These are phyloP conservation scores for Trematocara variabile DNA, from an alignment of 2,113 vertebrate genomes.

Conservation along the genomic window DNA sequence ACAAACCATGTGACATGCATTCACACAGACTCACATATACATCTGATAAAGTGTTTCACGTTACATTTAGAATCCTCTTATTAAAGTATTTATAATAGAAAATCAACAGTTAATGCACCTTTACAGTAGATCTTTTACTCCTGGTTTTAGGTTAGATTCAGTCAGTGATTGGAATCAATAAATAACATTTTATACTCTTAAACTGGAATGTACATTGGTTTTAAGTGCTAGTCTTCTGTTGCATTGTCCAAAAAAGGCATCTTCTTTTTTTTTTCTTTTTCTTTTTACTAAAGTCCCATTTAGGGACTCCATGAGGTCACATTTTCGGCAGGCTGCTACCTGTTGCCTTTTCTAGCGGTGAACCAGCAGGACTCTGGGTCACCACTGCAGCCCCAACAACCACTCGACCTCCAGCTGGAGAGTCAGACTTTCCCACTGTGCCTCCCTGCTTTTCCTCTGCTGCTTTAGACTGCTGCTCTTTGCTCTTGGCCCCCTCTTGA, in stretches of 20 bases:
- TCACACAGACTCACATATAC: conserved; percentile 58
- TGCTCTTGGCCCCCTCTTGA: conserved; percentile 66
- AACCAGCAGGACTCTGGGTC: conserved; percentile 43
- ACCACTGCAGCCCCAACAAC: conserved; percentile 20
- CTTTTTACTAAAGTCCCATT: not conserved
- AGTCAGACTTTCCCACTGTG: conserved; percentile 51
- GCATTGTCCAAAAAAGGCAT: conserved; percentile 59
- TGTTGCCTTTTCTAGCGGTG: conserved; percentile 50
- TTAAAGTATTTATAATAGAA: conserved; percentile 67
- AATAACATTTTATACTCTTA: conserved; percentile 63
- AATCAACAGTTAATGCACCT: conserved; percentile 66
- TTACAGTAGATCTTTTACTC: conserved; percentile 46
- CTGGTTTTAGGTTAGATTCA: conserved; percentile 39
- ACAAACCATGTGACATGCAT: conserved; percentile 62
- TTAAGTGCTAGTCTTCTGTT: conserved; percentile 64
- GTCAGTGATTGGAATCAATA: conserved; percentile 56
- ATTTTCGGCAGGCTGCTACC: conserved; percentile 48
- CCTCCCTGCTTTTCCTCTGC: conserved; percentile 61
- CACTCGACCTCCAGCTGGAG: conserved; percentile 41
- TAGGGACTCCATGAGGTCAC: conserved; percentile 25
- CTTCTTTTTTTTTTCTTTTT: not conserved
- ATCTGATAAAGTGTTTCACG: conserved; percentile 64
- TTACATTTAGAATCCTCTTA: conserved; percentile 52
- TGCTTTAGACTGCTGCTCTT: conserved; percentile 56
- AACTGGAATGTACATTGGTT: conserved; percentile 69